Percentiles rank a stretch among this genome's conserved stretches.
These are phyloP conservation scores for Argya squamiceps DNA, from an alignment of 2,797 vertebrate species.

Conservation along the genomic window DNA sequence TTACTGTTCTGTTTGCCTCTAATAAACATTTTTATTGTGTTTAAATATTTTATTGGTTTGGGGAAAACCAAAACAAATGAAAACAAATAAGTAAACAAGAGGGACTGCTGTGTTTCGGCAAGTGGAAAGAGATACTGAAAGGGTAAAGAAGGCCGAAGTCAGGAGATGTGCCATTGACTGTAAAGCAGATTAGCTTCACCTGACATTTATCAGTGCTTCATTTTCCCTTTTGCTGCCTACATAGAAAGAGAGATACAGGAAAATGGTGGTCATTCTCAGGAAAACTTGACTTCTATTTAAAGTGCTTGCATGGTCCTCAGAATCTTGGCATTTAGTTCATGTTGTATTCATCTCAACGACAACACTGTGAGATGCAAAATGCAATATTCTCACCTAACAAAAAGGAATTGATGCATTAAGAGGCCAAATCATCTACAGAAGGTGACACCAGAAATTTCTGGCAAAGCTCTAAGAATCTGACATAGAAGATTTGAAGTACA, in stretches of 20 bases:
- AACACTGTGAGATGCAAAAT: not conserved
- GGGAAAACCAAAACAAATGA: not conserved
- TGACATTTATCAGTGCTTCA: not conserved
- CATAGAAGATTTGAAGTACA: not conserved
- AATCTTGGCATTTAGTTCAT: not conserved
- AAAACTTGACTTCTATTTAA: not conserved
- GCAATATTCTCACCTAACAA: not conserved
- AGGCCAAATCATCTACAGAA: not conserved
- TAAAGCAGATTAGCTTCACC: not conserved
- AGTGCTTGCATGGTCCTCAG: not conserved
- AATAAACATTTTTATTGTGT: slow-evolving; percentile 50
- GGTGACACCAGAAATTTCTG: not conserved
- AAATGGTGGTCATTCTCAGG: not conserved
- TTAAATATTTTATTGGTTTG: slow-evolving; percentile 54
- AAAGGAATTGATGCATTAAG: not conserved
- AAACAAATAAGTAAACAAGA: slow-evolving; percentile 19
- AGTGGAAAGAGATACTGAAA: not conserved
- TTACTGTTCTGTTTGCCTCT: slow-evolving; percentile 18
- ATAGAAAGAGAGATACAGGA: not conserved
- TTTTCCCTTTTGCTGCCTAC: not conserved
- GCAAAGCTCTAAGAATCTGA: not conserved
- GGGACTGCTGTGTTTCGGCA: not conserved
- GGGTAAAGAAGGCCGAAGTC: not conserved
- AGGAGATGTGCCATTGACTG: not conserved
- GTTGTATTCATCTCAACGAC: not conserved